Conservation (phyloP, 2,888 invertebrate species). For the Troides oblongomaculatus region DNA sequence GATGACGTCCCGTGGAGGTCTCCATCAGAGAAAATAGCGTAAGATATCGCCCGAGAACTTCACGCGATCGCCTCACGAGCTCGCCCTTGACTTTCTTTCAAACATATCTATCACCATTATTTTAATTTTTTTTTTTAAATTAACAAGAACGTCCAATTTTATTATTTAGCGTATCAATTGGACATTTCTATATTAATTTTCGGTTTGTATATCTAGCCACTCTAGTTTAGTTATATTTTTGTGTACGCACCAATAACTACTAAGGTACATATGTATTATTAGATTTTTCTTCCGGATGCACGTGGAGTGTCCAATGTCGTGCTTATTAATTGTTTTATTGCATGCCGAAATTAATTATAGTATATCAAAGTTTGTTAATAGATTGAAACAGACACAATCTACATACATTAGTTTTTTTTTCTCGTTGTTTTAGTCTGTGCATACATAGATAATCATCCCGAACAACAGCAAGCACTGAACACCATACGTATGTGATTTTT, state of each 20-base stretch:
- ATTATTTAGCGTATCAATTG: neutral
- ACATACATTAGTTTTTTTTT: constrained; percentile 34
- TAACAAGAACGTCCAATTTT: neutral
- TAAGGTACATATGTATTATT: neutral
- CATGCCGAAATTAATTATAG: constrained; percentile 12
- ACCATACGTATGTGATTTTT: constrained; percentile 58
- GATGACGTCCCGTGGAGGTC: constrained; percentile 95
- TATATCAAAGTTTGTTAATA: neutral
- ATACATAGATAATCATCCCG: constrained; percentile 65
- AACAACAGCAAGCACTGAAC: constrained; percentile 68
- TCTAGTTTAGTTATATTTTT: neutral
- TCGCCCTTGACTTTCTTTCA: constrained; percentile 13
- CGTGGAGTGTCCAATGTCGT: neutral
- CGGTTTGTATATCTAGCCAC: neutral
- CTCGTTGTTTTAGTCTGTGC: constrained; percentile 58
- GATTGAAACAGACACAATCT: constrained; percentile 2
- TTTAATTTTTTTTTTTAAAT: constrained; percentile 20
- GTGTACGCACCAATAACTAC: neutral
- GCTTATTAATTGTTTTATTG: neutral
- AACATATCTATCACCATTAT: constrained; percentile 9
- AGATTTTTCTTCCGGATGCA: neutral
- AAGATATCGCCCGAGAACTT: constrained; percentile 66
- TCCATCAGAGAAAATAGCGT: constrained; percentile 95
- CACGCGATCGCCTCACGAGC: constrained; percentile 24
- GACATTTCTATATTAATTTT: neutral